Base-by-base conservation (phyloP, 2,113 vertebrate species). In the Psettodes erumei region DNA sequence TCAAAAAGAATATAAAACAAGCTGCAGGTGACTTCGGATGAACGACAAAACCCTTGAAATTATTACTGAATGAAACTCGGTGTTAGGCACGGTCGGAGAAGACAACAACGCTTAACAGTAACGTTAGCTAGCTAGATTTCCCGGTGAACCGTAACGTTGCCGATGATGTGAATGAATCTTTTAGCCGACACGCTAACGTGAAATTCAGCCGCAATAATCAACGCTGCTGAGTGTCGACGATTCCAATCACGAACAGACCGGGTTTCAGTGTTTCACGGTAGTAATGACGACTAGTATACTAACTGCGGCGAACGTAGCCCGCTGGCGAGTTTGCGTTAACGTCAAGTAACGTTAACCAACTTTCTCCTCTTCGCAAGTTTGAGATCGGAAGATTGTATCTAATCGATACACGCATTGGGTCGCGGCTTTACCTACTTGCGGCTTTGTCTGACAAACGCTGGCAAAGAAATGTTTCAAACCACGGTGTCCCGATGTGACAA, bases 281-380 rank as follows among this genome's bases (percentile, higher is more conserved):
- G 21, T 27, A 4, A 12, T 19, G 0, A 21, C 27, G 13, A 32
- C 28, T 18, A 8, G 11, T 2, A n/a, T 12, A 9, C 23, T 30
- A 72, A 47, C 59, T 23, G 1, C 32, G 10, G 50, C 60, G 63
- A 67, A 19, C 64, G 35, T 50, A 5, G 9, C 5, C 6, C 8
- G 21, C 27, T 59, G 35, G 37, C 13, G 53, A 50, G n/a, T 79
- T 63, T 1, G 45, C 65, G 65, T 27, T 19, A 40, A 75, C 50
- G 63, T 64, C 25, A 48, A 33, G 47, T 38, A 75, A 53, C 42
- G 32, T 27, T 38, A 23, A 60, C 38, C 5, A 84, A 76, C 75
- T 66, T 71, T 56, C 8, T 10, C 33, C 4, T 43, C 18, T 42
- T 9, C 18, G 1, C 7, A 55, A 48, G 27, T 79, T 55, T 40